Base-by-base conservation (phyloP, 2,888 invertebrate genomes). In the Stenotaenia linearis region DNA sequence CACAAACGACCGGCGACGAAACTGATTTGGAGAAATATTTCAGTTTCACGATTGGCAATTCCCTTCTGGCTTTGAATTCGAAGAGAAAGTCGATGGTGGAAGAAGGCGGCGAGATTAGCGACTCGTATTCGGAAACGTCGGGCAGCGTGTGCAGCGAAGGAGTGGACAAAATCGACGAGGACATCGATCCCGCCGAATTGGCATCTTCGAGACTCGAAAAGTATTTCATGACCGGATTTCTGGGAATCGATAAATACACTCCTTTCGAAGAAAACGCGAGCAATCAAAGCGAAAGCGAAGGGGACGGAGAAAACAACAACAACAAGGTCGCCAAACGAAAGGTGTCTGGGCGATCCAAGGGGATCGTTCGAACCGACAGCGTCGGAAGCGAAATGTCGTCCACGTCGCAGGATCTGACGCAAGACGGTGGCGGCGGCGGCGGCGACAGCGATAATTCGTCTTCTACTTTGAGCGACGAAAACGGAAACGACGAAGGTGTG, bases 11-110 rank as follows among this genome's bases (percentile, higher is more conserved):
- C 1, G 82, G 82, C 12, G 82, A 84, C 77, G 91, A 93, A 0
- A 94, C 95, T 0, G 94, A 95, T 84, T 87, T 96, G 82, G 96
- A 96, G 86, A 95, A 94, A 86, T 96, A 96, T 86, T 95, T 94
- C 88, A 94, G 93, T 87, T 95, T 93, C 83, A 93, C 92, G 0
- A 89, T 96, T 61, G 94, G 92, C 25, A 93, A 93, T 83, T 92
- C 78, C 30, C 69, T 32, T 18, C 25, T 78, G 45, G n/a, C 30
- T 18, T 30, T 78, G n/a, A 25, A 21, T n/a, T 28, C 35, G 4
- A 75, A 37, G 32, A 21, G 37, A 18, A n/a, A 23, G 15, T 28
- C 56, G 2, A 21, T 40, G 1, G 23, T 25, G 21, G 85, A 85
- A 79, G 85, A 85, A 40, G 85, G 85, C 30, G 86, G 86, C 79